Percentiles rank a stretch among this genome's conserved stretches.
These are phyloP conservation scores for Scatophagus argus DNA, from an alignment of 2,113 vertebrate species.

Conservation along the genomic window DNA sequence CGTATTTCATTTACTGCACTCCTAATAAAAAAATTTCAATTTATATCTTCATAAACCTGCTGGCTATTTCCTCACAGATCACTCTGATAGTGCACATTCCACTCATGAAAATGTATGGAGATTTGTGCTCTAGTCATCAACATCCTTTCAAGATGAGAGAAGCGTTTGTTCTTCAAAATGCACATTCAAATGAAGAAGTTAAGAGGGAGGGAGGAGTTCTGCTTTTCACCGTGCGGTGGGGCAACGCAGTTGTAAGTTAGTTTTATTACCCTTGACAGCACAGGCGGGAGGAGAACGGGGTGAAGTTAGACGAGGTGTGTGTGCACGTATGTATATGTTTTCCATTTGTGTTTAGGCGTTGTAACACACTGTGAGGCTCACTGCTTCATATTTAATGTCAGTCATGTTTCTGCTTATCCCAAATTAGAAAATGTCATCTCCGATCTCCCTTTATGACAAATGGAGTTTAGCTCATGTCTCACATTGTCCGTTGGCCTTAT, in stretches of 20 bases:
- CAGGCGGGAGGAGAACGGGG: constrained; percentile 34
- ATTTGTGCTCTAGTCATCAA: constrained; percentile 82
- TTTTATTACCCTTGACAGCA: constrained; percentile 72
- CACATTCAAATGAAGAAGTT: constrained; percentile 81
- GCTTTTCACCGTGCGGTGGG: constrained; percentile 48
- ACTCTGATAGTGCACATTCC: constrained; percentile 61
- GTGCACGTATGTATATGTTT: constrained; percentile 5
- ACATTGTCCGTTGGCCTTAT: not conserved
- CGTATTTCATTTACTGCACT: constrained; percentile 62
- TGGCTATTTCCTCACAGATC: constrained; percentile 74
- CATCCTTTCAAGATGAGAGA: constrained; percentile 72
- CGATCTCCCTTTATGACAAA: not conserved
- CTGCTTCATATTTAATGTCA: not conserved
- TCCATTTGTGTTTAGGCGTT: not conserved
- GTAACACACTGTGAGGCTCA: not conserved
- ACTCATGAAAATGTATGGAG: constrained; percentile 81
- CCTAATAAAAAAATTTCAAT: constrained; percentile 73
- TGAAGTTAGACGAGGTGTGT: constrained; percentile 17
- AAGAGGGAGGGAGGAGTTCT: constrained; percentile 58
- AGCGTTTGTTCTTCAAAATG: constrained; percentile 77
- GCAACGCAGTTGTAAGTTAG: constrained; percentile 68
- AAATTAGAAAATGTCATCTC: not conserved
- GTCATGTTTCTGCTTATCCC: not conserved
- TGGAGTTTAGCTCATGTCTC: not conserved
- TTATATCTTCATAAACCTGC: constrained; percentile 79